Evolutionary conservation across 2,113 vertebrate genomes (phyloP), one percentile per base, ranked within the genome.

Genomic region (Embiotoca jacksoni): DNA sequence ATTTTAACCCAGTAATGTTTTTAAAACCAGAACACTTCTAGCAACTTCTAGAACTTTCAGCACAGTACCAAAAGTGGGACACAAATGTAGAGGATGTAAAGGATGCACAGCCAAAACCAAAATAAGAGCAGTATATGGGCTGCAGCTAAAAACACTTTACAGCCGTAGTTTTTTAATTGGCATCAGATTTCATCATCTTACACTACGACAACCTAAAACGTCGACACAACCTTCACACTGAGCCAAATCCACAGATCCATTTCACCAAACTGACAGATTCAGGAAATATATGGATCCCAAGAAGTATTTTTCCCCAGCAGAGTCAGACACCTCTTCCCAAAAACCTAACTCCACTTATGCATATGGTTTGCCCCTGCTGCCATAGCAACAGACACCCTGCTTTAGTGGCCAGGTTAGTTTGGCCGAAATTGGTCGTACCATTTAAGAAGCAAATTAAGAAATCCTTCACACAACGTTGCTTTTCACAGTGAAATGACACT

Each of bases 331-430:
- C 54, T 64, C 37, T 70, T 49, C 47, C 70, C 39, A 50, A 57
- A 65, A 73, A 68, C 55, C 59, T 30, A 5, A 56, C 65, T 16
- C 69, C 3, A 7, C 31, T 70, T 78, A 77, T 67, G 67, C 67
- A 71, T 80, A 67, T 62, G 60, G 72, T 71, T 66, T 71, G 37
- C 60, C 58, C 75, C 81, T 49, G 88, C 80, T 86, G 13, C 85
- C 65, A 82, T 84, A 69, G 81, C 68, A 86, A 84, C 85, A 61
- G 60, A 46, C n/a, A 37, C 0, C 49, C 54, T 32, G 2, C 55
- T 73, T 76, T n/a, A 1, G 63, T 6, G 0, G 61, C 35, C 61
- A 32, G 75, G 68, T 36, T 64, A 59, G 61, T 72, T 78, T 72
- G 62, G 62, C 72, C 56, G 61, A 56, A 69, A 55, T 32, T 54